Evolutionary conservation across 2,113 vertebrate species (phyloP).

Genomic region (Phaethon lepturus): DNA sequence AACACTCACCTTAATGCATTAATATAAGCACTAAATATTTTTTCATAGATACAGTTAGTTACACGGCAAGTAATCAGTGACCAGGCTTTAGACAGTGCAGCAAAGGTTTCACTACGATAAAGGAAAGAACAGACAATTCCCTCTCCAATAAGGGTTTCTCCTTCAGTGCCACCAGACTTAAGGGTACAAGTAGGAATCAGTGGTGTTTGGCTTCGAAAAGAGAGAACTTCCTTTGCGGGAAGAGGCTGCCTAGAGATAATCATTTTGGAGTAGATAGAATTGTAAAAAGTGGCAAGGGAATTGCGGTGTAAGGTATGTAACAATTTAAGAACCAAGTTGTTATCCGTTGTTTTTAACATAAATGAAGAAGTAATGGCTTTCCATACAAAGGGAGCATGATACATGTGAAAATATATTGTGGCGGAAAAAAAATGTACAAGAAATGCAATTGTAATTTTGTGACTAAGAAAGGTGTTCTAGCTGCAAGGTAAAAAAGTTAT

Average conservation of each 20-base stretch:
- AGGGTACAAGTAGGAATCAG: neutral
- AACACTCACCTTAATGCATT: neutral
- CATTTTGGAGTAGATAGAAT: neutral
- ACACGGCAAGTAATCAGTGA: neutral
- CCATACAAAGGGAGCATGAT: neutral
- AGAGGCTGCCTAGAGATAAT: neutral
- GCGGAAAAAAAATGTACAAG: neutral
- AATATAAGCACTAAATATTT: neutral
- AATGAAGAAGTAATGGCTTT: neutral
- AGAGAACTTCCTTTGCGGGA: neutral
- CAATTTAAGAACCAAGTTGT: neutral
- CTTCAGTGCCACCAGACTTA: neutral
- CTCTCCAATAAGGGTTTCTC: neutral
- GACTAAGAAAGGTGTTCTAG: neutral
- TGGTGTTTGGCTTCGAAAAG: neutral
- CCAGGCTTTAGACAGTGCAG: neutral
- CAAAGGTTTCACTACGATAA: neutral
- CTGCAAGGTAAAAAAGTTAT: slow-evolving; percentile 16
- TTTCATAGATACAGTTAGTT: neutral
- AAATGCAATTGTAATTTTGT: neutral
- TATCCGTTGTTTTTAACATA: neutral
- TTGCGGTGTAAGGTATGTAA: neutral
- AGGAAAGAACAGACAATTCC: neutral
- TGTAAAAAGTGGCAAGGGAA: neutral
- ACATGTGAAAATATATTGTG: neutral